Evolutionary conservation across 2,797 vertebrate species (phyloP).

Genomic region (Nothura maculosa): DNA sequence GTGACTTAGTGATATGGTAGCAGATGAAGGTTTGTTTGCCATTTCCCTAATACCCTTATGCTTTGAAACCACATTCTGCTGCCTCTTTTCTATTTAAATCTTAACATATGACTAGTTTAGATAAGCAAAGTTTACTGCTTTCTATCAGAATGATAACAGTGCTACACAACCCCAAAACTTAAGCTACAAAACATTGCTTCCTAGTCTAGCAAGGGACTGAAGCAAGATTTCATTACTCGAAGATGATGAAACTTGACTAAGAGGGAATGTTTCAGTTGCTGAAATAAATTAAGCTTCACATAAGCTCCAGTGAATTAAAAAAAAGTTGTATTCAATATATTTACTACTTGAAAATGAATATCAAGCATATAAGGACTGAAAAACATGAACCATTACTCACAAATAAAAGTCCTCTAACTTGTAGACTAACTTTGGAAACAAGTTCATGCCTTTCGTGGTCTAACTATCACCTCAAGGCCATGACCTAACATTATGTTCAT

Average conservation of each 20-base stretch:
- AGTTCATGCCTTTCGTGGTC: background rate
- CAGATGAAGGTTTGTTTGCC: background rate
- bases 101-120: background rate
- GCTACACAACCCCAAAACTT: background rate
- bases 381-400: background rate
- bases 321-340: background rate
- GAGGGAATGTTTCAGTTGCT: constrained; percentile 8
- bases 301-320: background rate
- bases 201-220: background rate
- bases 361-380: background rate
- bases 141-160: background rate
- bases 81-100: background rate
- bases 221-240: background rate
- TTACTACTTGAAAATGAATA: constrained; percentile 1
- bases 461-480: background rate
- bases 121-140: constrained; percentile 11
- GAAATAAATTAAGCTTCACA: constrained; percentile 35
- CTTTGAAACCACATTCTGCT: background rate
- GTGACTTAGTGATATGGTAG: background rate
- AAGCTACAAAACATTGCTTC: background rate
- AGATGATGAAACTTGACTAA: constrained; percentile 5
- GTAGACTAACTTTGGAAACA: background rate
- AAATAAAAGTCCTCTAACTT: background rate
- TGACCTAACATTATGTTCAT: background rate
- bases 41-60: background rate